Conservation (phyloP, 1,140 invertebrate species). For the Teleogryllus occipitalis region DNA sequence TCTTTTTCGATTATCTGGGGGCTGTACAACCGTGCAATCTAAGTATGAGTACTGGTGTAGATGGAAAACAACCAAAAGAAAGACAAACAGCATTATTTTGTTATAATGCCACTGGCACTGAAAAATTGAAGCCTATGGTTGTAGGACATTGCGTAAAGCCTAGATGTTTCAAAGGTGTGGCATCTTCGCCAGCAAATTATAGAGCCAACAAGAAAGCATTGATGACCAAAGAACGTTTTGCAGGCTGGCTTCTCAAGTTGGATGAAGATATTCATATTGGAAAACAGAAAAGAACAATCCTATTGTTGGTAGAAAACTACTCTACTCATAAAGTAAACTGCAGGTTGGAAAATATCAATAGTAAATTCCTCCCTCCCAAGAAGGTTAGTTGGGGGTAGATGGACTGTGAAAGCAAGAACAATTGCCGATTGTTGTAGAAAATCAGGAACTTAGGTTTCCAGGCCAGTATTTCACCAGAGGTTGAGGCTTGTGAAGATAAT, state of each 20-base stretch:
- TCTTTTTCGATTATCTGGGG: too few relatives aligned
- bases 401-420: constrained; percentile 2
- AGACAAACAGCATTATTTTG: neutral
- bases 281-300: neutral
- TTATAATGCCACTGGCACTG: constrained; percentile 6
- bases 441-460: neutral
- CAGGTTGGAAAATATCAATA: too few relatives aligned
- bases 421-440: neutral
- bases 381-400: neutral
- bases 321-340: neutral
- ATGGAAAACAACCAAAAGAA: constrained; percentile 10
- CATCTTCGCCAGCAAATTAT: constrained; percentile 10
- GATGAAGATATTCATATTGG: constrained; percentile 12
- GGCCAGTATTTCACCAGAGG: too few relatives aligned
- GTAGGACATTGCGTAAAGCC: neutral
- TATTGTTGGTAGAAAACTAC: neutral
- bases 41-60: too few relatives aligned
- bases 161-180: neutral
- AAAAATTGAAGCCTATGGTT: neutral
- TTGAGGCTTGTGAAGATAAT: too few relatives aligned
- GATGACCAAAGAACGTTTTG: constrained; percentile 16
- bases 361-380: neutral
- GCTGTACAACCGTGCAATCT: too few relatives aligned
- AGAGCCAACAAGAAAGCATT: constrained; percentile 9
- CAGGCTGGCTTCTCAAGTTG: constrained; percentile 5